Conservation (phyloP, 2,888 invertebrate genomes). For the Eremobia ochroleuca region DNA sequence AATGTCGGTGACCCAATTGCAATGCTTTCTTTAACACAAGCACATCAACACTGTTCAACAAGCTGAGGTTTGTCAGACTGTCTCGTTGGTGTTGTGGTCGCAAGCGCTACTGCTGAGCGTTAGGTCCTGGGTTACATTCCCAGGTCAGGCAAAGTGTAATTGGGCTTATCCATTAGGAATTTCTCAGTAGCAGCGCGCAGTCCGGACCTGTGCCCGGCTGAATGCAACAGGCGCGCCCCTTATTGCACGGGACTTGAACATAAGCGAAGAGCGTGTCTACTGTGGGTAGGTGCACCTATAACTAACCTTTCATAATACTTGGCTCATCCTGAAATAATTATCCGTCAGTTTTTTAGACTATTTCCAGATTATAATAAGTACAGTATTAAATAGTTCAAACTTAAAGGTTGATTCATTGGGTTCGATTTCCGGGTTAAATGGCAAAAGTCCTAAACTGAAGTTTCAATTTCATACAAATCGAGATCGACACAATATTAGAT, state of each 20-base stretch:
- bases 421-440: neutral
- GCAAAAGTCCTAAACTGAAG: neutral
- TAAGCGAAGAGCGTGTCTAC: too few species aligned
- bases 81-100: neutral
- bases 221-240: neutral
- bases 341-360: neutral
- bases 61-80: neutral
- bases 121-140: neutral
- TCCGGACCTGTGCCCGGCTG: neutral
- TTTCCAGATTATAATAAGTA: neutral
- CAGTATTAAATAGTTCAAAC: too few species aligned
- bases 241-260: neutral
- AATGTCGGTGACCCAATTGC: neutral
- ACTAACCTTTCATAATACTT: too few species aligned
- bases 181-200: neutral
- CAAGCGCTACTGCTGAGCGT: neutral
- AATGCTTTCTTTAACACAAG: conserved; percentile 5
- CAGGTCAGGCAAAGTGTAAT: neutral
- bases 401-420: too few species aligned
- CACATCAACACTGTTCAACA: too few species aligned
- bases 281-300: too few species aligned
- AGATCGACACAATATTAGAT: neutral
- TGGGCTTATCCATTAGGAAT: too few species aligned
- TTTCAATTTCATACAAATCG: neutral
- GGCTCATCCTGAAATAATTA: neutral